A percentile compares a stretch with the other conserved stretches of the same genome.
Conservation (phyloP, 2,888 invertebrate species). For the Chesias legatella region DNA sequence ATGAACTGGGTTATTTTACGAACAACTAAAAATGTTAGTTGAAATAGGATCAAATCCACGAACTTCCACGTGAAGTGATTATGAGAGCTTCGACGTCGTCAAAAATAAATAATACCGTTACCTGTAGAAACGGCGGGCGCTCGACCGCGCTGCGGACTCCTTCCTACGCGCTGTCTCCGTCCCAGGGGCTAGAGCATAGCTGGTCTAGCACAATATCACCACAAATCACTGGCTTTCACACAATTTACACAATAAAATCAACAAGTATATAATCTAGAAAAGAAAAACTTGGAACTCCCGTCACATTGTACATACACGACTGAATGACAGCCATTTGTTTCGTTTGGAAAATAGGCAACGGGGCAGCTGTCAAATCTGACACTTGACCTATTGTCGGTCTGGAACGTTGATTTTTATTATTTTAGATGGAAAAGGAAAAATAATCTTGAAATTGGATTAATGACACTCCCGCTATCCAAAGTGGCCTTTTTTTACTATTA, state of each 20-base stretch:
- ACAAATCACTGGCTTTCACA: conserved; percentile 52
- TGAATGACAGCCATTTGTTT: conserved; percentile 34
- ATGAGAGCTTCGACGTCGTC: conserved; percentile 64
- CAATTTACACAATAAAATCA: conserved; percentile 64
- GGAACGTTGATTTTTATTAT: no score
- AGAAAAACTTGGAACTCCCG: conserved; percentile 65
- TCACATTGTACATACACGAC: conserved; percentile 56
- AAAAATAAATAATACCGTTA: conserved; percentile 75
- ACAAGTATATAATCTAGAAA: conserved; percentile 65
- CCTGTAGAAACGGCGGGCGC: conserved; percentile 58
- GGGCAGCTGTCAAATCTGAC: not conserved
- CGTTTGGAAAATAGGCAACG: conserved; percentile 32
- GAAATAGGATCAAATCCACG: conserved; percentile 29
- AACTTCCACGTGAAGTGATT: conserved; percentile 39
- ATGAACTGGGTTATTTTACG: no score
- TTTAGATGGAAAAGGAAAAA: no score
- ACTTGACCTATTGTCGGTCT: no score
- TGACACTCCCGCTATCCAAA: no score
- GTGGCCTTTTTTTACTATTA: no score
- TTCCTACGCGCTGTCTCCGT: conserved; percentile 38
- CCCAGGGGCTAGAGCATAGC: conserved; percentile 57
- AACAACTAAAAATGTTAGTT: conserved; percentile 6
- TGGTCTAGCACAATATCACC: conserved; percentile 38
- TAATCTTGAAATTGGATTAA: no score
- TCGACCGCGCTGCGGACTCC: conserved; percentile 41